Evolutionary conservation across 2,888 invertebrate genomes (phyloP).

Genomic region (Ectobius pallidus): DNA sequence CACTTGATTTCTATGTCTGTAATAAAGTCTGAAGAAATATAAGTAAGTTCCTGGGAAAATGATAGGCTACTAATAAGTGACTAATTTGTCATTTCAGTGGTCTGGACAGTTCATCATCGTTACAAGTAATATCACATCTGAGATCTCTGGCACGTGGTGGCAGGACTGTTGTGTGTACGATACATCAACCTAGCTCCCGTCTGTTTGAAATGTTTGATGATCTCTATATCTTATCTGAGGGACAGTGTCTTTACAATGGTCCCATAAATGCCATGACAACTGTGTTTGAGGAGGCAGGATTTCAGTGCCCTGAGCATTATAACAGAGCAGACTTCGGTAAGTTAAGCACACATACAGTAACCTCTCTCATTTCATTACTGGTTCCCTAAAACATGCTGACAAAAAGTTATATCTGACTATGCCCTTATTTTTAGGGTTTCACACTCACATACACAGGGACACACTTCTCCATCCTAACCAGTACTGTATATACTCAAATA

Average conservation of each 20-base stretch:
- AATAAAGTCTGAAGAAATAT: no score
- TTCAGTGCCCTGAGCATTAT: conserved; percentile 75
- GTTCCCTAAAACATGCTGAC: no score
- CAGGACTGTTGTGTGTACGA: conserved; percentile 74
- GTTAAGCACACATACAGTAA: conserved; percentile 38
- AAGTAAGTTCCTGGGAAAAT: no score
- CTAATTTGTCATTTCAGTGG: conserved; percentile 62
- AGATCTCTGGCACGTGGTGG: conserved; percentile 67
- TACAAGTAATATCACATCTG: conserved; percentile 67
- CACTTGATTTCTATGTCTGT: no score
- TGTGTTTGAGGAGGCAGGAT: conserved; percentile 64
- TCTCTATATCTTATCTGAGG: conserved; percentile 70
- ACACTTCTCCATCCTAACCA: no score
- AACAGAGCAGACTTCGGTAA: conserved; percentile 80
- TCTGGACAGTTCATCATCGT: conserved; percentile 70
- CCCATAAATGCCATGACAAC: conserved; percentile 64
- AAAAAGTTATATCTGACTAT: no score
- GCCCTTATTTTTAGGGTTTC: no score
- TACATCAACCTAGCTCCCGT: conserved; percentile 58
- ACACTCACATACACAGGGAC: no score
- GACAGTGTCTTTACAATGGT: conserved; percentile 72
- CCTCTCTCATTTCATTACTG: no score
- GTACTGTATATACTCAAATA: no score
- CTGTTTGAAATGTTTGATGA: conserved; percentile 76
- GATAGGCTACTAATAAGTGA: no score